Evolutionary conservation across 1,140 invertebrate species (phyloP), one percentile per base, ranked within the genome.

Genomic region (Cyclargus thomasi): DNA sequence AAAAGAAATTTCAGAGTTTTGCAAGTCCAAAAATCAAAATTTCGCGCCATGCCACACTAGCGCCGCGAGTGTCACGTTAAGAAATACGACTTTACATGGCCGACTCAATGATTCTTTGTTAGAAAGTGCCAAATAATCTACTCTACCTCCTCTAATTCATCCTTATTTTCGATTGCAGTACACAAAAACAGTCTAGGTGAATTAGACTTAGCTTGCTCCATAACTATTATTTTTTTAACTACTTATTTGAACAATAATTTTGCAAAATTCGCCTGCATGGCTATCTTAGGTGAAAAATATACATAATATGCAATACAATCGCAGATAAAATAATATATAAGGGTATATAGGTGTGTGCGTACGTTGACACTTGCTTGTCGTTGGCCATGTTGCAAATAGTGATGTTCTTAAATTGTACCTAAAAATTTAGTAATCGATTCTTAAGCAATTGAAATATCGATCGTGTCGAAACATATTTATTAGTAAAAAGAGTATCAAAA

Each of bases 101-200:
- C 85, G 86, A 90, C 90, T 86, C 88, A 85, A 90, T 84, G 86
- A 90, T 89, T 91, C 90, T 91, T 91, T 91, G 86, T 90, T 88
- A 77, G 78, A 89, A 91, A 91, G 80, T 88, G 81, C 80, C 77
- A 90, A 85, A 83, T 83, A 90, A 81, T 81, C 80, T 78, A 92
- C 85, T 81, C 68, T 95, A 96, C 95, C 95, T 96, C 95, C 85
- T 96, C 95, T 80, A 95, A 91, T 83, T 96, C 95, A 92, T 96
- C 95, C 92, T 95, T 95, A 91, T 94, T 94, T 92, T 96, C 95
- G 85, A 96, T 93, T 81, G 93, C 92, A 80, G 92, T 94, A 74
- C 93, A 86, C 83, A 91, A 81, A 75, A 91, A 91, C 85, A 91
- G 83, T 85, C 92, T 92, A 76, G 92, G 92, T 79, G 90, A 83